These are phyloP conservation scores for Dolichallabes microphthalmus DNA, from an alignment of 2,113 vertebrate genomes.

Conservation along the genomic window DNA sequence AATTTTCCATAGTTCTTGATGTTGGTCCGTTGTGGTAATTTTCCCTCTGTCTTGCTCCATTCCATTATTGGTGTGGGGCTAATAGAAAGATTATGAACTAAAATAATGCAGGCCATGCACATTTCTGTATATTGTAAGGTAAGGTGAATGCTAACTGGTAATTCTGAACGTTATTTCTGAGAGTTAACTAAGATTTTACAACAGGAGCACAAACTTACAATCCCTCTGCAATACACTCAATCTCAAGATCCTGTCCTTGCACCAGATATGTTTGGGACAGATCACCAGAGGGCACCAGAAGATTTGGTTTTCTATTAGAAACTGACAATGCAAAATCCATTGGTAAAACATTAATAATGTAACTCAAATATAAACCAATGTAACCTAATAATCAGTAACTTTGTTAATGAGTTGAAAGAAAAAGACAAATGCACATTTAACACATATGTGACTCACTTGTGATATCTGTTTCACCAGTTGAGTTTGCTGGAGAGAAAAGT, in stretches of 20 bases:
- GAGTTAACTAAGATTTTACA: background rate
- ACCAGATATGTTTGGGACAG: slow-evolving; percentile 74
- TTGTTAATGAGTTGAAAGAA: background rate
- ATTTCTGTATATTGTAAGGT: background rate
- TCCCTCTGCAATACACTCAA: slow-evolving; percentile 93
- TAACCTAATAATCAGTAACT: background rate
- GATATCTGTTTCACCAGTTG: background rate
- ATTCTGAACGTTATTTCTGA: background rate
- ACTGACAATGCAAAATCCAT: slow-evolving; percentile 16
- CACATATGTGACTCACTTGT: slow-evolving; percentile 19
- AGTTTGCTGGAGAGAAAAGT: slow-evolving; percentile 2
- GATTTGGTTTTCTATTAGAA: slow-evolving; percentile 74
- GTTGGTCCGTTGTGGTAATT: slow-evolving; percentile 61
- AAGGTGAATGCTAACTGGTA: background rate
- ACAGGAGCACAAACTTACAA: slow-evolving; percentile 78
- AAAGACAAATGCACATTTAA: background rate
- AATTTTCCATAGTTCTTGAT: slow-evolving; percentile 76
- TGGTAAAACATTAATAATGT: too few species aligned
- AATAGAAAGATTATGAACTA: slow-evolving; percentile 14
- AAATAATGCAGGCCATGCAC: background rate
- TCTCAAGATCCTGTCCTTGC: slow-evolving; percentile 79
- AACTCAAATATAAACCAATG: background rate
- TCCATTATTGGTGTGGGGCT: slow-evolving; percentile 84
- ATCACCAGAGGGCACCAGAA: slow-evolving; percentile 83
- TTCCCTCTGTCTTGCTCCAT: slow-evolving; percentile 78